Percentiles rank a stretch among this genome's conserved stretches.
phyloP scores from a whole-genome alignment of 2,797 vertebrate species.

The Antrozous pallidus region DNA sequence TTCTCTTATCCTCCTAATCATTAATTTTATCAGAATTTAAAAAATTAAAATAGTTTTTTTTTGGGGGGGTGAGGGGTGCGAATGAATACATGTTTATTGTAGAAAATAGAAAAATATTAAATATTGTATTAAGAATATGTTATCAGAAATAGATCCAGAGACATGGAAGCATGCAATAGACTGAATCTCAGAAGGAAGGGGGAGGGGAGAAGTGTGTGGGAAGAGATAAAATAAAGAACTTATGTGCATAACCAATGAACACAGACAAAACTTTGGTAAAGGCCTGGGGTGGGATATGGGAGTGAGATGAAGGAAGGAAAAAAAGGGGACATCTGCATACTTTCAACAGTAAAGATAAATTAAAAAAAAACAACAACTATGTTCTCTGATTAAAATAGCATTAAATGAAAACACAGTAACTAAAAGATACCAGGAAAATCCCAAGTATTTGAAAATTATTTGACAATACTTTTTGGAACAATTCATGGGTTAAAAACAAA shows the following conservation, averaged over 20 bases:
- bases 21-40: conserved; percentile 16
- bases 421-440: not conserved
- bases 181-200: not conserved
- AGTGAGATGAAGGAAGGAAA: not conserved
- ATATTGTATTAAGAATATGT: not conserved
- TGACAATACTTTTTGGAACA: not conserved
- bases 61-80: not conserved
- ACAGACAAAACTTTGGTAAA: not conserved
- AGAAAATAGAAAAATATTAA: conserved; percentile 21
- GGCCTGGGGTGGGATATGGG: not conserved
- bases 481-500: not conserved
- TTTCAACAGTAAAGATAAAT: not conserved
- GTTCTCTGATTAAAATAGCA: not conserved
- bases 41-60: not conserved
- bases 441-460: not conserved
- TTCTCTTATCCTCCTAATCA: not conserved
- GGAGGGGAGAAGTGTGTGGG: not conserved
- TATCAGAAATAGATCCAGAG: not conserved
- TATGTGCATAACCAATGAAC: not conserved
- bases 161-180: not conserved
- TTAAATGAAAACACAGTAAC: conserved; percentile 20
- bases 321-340: not conserved
- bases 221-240: not conserved
- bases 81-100: not conserved
- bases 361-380: not conserved